Conservation (phyloP, 2,797 vertebrate species). For the Netta rufina region DNA sequence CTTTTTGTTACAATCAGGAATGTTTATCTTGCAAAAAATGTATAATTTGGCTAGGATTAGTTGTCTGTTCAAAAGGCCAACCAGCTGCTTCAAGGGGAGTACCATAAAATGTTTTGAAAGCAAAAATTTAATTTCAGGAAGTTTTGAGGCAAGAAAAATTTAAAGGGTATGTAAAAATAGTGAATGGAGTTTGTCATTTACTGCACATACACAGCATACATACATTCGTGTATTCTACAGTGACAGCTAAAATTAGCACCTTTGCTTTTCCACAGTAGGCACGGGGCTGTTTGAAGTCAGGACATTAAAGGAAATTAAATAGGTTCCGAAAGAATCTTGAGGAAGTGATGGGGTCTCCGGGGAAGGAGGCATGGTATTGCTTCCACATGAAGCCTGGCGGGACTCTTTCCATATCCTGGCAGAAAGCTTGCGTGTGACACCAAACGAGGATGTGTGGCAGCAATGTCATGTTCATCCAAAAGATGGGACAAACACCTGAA, state of each 20-base stretch:
- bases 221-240: background rate
- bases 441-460: background rate
- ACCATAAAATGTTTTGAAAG: conserved; percentile 54
- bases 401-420: background rate
- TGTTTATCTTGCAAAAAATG: conserved; percentile 28
- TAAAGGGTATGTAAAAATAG: conserved; percentile 57
- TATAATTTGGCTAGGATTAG: conserved; percentile 54
- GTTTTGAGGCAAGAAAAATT: conserved; percentile 54
- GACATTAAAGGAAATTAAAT: background rate
- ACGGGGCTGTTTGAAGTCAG: background rate
- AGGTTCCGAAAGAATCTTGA: background rate
- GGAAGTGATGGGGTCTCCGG: background rate
- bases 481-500: background rate
- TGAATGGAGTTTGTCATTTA: background rate
- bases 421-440: background rate
- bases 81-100: conserved; percentile 64
- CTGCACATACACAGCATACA: accelerated
- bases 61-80: conserved; percentile 52
- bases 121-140: conserved; percentile 28
- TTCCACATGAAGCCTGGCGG: background rate
- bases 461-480: background rate
- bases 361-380: background rate
- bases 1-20: conserved; percentile 57
- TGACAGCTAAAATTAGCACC: background rate
- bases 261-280: background rate